Conservation (phyloP, 2,113 vertebrate genomes). For the Anhinga anhinga region DNA sequence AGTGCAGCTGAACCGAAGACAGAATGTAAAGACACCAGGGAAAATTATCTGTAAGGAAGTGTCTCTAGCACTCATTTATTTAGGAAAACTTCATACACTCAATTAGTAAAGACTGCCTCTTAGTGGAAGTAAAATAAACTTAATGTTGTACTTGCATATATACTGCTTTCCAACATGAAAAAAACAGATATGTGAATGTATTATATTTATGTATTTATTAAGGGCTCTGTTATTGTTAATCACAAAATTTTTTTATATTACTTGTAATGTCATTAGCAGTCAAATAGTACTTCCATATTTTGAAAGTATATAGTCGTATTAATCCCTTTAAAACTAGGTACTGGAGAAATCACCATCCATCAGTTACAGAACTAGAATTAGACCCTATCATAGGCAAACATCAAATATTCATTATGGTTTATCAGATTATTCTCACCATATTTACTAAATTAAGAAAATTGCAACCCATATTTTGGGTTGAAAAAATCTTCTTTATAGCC, state of each 20-base stretch:
- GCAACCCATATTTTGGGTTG: conserved; percentile 74
- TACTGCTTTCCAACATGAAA: neutral
- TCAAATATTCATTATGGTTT: neutral
- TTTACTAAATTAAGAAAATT: conserved; percentile 77
- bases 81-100: neutral
- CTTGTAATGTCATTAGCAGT: neutral
- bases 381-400: neutral
- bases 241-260: neutral
- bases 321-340: neutral
- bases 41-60: neutral
- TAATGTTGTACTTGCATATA: neutral
- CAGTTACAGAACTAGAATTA: neutral
- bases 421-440: conserved; percentile 70
- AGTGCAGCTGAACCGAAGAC: neutral
- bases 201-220: neutral
- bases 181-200: neutral
- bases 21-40: neutral
- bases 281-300: neutral
- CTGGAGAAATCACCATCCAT: neutral
- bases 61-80: neutral
- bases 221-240: neutral
- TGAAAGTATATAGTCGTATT: neutral
- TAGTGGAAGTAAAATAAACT: neutral
- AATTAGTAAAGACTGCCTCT: neutral
- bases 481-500: conserved; percentile 78